These are phyloP conservation scores for Chaetodon trifasciatus DNA, from an alignment of 2,797 vertebrate genomes.

Conservation along the genomic window DNA sequence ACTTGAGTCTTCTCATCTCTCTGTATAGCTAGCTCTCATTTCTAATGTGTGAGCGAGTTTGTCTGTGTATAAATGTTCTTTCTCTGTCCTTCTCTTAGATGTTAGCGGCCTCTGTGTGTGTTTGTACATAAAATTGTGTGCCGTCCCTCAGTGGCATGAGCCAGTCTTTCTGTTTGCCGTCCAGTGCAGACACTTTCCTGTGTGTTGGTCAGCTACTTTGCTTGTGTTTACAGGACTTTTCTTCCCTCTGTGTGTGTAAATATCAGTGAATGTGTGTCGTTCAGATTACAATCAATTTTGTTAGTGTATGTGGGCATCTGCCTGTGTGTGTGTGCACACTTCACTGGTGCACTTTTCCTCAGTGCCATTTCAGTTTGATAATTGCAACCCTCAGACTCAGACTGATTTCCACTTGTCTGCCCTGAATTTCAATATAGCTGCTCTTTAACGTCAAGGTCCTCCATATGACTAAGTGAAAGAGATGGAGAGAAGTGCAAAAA, in stretches of 20 bases:
- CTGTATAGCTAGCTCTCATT: neutral
- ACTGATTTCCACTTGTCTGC: conserved; percentile 65
- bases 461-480: conserved; percentile 21
- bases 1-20: conserved; percentile 3
- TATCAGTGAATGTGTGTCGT: neutral
- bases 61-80: neutral
- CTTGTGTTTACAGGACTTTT: neutral
- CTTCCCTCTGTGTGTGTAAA: neutral
- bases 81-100: neutral
- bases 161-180: neutral
- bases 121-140: neutral
- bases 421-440: conserved; percentile 51
- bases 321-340: neutral
- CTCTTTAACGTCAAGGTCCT: conserved; percentile 50
- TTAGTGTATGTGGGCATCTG: neutral
- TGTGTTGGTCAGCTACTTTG: neutral
- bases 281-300: neutral
- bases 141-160: neutral
- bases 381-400: conserved; percentile 50
- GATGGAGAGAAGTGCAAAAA: conserved; percentile 3
- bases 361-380: conserved; percentile 35
- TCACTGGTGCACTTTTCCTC: neutral
- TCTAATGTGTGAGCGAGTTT: neutral
- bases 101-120: neutral
- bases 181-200: neutral